Evolutionary conservation across 2,797 vertebrate genomes (phyloP), one percentile per base, ranked within the genome.

Genomic region (Myoxocephalus aenaeus): DNA sequence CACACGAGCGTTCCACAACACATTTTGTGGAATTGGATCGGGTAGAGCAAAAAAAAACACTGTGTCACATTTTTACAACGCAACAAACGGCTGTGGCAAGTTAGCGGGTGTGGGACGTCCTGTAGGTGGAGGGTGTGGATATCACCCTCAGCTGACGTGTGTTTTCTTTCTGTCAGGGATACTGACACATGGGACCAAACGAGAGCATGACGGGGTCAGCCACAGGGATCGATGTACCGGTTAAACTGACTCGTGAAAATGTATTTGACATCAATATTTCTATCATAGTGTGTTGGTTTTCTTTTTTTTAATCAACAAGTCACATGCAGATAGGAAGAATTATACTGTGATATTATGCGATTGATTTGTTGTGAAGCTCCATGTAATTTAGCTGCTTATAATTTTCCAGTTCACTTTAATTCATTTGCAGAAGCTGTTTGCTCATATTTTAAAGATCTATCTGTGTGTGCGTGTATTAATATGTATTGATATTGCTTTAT

Each of bases 261-360:
- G 27, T 40, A 11, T 67, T 53, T 48, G 48, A 73, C 7, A 22
- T 66, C 65, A 8, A 5, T 70, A 25, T 86, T 70, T 73, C 44
- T 44, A 32, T 18, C 46, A 65, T 56, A n/a, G 18, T 51, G 29
- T 77, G 54, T 67, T 63, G 32, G 50, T 73, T 65, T 29, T 22
- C 50, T 36, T 48, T 53, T 46, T 72, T 42, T 32, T 15, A 44
- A 69, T 70, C 53, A 65, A 9, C 65, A 58, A 72, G 32, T 70
- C 77, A 70, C 56, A 72, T 61, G 53, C 79, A 48, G 44, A 84
- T 73, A 50, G 65, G 56, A 86, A 68, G 74, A 87, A 85, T 74
- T 71, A 86, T 85, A 89, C 87, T 90, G 88, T 93, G 89, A 90
- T 83, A 70, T 86, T 83, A 79, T 63, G 65, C 69, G 73, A 80